Conservation (phyloP, 2,888 invertebrate species). For the Diabrotica balteata region DNA sequence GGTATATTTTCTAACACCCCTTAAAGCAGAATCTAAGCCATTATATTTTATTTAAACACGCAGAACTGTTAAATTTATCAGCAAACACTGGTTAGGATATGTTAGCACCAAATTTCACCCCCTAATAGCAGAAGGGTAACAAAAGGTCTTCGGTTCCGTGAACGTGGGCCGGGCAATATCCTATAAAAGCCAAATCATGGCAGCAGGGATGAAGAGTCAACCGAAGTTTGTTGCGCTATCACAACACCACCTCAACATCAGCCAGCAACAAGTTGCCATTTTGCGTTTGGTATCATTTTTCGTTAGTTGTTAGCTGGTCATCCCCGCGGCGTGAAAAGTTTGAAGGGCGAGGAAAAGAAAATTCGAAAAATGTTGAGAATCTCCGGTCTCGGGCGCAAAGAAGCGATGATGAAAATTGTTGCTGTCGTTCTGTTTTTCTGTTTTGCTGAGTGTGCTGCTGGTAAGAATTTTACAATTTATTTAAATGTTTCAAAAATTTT, state of each 20-base stretch:
- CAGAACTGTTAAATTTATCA: no score
- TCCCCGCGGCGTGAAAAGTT: background rate
- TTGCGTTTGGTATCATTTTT: conserved; percentile 5
- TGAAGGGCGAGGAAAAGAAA: background rate
- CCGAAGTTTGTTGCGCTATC: conserved; percentile 9
- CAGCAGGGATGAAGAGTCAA: conserved; percentile 17
- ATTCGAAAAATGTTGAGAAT: conserved; percentile 1
- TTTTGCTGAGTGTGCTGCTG: conserved; percentile 68
- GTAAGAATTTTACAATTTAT: conserved; percentile 54
- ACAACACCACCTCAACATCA: conserved; percentile 2
- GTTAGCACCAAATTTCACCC: no score
- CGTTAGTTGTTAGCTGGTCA: background rate
- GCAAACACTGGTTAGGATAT: no score
- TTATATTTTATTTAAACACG: no score
- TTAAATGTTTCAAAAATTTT: no score
- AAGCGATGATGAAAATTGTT: conserved; percentile 56
- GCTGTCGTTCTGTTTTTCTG: conserved; percentile 65
- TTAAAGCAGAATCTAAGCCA: no score
- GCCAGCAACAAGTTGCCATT: conserved; percentile 11
- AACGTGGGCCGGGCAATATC: conserved; percentile 15
- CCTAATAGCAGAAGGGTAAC: background rate
- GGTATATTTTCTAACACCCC: no score
- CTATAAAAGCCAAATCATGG: conserved; percentile 35
- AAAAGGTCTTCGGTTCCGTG: conserved; percentile 5
- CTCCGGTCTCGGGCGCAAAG: conserved; percentile 10